Conservation (phyloP, 2,113 vertebrate genomes). For the Pseudorectes ferrugineus region DNA sequence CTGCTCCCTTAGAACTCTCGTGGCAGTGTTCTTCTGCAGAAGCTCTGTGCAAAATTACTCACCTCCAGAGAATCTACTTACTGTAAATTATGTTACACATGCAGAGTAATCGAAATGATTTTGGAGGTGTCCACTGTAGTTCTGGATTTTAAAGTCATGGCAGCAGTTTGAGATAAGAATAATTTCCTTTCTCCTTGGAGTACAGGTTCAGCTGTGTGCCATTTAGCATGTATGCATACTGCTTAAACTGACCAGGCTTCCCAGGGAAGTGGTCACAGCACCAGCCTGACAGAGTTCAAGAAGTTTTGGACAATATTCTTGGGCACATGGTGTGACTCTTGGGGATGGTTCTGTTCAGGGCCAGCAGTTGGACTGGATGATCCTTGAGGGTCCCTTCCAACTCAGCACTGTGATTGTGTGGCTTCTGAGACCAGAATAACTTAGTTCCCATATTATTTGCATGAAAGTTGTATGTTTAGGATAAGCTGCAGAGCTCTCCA, state of each 20-base stretch:
- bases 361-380: neutral
- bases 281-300: neutral
- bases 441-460: neutral
- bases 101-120: neutral
- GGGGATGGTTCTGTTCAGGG: neutral
- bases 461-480: neutral
- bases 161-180: neutral
- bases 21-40: neutral
- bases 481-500: neutral
- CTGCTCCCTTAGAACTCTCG: neutral
- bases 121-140: neutral
- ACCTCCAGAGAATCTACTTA: neutral
- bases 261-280: neutral
- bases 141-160: neutral
- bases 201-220: neutral
- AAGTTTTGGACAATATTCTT: neutral
- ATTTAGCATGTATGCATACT: neutral
- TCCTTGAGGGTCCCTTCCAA: neutral
- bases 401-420: neutral
- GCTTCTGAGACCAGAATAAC: neutral
- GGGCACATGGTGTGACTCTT: neutral
- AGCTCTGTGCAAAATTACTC: neutral
- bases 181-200: neutral
- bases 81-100: neutral
- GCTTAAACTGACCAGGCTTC: neutral